Conservation (phyloP, 53 echinoderm and acorn worm genomes). For the Holothuria scabra region DNA sequence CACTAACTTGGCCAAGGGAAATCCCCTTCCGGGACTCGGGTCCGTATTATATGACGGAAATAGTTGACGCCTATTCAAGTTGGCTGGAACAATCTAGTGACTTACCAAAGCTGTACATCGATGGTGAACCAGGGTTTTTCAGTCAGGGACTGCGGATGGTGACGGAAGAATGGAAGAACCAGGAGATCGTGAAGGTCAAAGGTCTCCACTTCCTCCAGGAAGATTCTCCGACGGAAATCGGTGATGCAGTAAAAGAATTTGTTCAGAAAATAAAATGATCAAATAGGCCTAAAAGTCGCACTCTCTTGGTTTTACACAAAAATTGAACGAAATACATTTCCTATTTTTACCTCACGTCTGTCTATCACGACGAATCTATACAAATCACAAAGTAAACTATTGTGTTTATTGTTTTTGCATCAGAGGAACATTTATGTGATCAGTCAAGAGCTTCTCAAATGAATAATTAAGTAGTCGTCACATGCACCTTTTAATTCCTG, state of each 20-base stretch:
- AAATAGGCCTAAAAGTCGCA: too few species aligned
- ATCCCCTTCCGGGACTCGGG: constrained; percentile 52
- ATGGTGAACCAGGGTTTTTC: constrained; percentile 56
- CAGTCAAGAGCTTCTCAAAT: too few species aligned
- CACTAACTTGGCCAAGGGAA: constrained; percentile 56
- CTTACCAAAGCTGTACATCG: constrained; percentile 55
- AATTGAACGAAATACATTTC: too few species aligned
- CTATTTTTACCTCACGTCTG: too few species aligned
- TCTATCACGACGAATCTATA: too few species aligned
- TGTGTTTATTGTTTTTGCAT: too few species aligned
- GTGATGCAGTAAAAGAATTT: constrained; percentile 51
- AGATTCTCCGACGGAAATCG: constrained; percentile 58
- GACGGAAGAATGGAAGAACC: constrained; percentile 50
- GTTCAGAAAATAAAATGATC: not conserved
- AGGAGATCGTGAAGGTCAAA: constrained; percentile 42
- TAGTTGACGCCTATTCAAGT: constrained; percentile 33
- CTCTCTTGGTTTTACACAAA: too few species aligned
- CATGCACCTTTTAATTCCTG: too few species aligned
- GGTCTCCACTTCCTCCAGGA: constrained; percentile 66
- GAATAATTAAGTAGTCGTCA: too few species aligned
- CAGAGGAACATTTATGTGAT: too few species aligned
- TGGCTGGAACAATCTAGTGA: constrained; percentile 40
- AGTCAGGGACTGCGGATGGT: constrained; percentile 22
- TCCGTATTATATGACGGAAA: constrained; percentile 51
- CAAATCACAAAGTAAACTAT: too few species aligned